Percentiles rank a stretch among this genome's conserved stretches.
Conservation (phyloP, 2,888 invertebrate genomes). For the Euplexia lucipara region DNA sequence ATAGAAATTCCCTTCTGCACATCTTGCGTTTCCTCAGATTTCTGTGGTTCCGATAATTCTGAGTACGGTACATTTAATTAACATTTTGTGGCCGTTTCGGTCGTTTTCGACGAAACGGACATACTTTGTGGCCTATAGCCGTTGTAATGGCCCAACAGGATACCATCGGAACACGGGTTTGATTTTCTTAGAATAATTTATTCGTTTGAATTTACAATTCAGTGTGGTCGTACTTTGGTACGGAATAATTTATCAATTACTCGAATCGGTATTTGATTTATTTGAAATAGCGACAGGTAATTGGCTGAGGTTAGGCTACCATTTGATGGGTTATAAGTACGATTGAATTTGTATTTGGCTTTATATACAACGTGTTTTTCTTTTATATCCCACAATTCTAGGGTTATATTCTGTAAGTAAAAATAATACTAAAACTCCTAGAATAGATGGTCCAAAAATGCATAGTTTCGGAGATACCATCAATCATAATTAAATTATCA, state of each 20-base stretch:
- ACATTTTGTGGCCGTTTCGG: conserved; percentile 48
- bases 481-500: too few species aligned
- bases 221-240: conserved; percentile 18
- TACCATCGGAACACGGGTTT: conserved; percentile 13
- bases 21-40: conserved; percentile 24
- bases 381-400: too few species aligned
- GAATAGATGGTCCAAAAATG: too few species aligned
- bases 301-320: not conserved
- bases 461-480: too few species aligned
- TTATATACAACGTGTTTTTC: too few species aligned
- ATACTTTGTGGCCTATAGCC: conserved; percentile 41
- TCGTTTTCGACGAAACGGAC: conserved; percentile 51
- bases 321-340: not conserved
- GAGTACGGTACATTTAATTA: conserved; percentile 60
- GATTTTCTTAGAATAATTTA: conserved; percentile 53
- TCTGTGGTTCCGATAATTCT: conserved; percentile 43
- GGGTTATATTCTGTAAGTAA: too few species aligned
- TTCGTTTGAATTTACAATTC: conserved; percentile 34
- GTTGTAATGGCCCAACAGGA: conserved; percentile 25
- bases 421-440: too few species aligned
- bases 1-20: not conserved
- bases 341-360: too few species aligned
- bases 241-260: conserved; percentile 30
- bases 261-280: conserved; percentile 16
- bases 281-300: not conserved